A percentile compares a stretch with the other conserved stretches of the same genome.
phyloP scores from a whole-genome alignment of 2,797 vertebrate genomes.

The Octomys mimax region DNA sequence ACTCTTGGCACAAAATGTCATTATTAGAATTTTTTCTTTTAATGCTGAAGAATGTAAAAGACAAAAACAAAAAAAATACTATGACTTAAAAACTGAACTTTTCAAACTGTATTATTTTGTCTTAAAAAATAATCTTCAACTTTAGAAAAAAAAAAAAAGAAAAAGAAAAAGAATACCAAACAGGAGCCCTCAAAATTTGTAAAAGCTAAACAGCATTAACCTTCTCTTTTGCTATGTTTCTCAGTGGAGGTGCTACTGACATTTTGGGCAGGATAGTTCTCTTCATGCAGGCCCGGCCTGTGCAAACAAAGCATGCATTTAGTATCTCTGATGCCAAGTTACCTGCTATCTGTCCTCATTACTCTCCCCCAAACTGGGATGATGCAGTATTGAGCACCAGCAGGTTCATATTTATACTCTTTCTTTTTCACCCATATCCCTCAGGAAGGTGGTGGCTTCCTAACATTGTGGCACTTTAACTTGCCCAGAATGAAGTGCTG shows the following conservation, averaged over 20 bases:
- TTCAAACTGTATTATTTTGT: slow-evolving; percentile 66
- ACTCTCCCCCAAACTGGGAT: background rate
- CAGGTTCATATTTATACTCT: background rate
- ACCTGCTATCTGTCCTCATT: background rate
- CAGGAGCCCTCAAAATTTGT: background rate
- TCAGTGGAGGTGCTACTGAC: background rate
- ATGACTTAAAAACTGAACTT: slow-evolving; percentile 58
- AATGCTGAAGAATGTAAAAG: slow-evolving; percentile 57
- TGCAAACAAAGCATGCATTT: background rate
- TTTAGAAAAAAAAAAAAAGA: background rate
- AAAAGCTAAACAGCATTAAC: background rate
- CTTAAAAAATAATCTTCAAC: slow-evolving; percentile 42
- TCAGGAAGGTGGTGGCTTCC: background rate
- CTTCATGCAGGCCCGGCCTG: background rate
- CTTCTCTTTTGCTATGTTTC: background rate
- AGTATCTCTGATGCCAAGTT: background rate
- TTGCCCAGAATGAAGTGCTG: background rate
- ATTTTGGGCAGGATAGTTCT: background rate
- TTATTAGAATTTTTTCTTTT: slow-evolving; percentile 81
- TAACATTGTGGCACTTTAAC: background rate
- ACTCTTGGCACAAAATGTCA: slow-evolving; percentile 79
- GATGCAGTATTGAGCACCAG: background rate
- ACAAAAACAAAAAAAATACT: slow-evolving; percentile 32
- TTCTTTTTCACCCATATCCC: background rate
- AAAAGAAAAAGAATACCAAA: background rate